Evolutionary conservation across 2,888 invertebrate genomes (phyloP), one percentile per base, ranked within the genome.

Genomic region (Ennomos quercinarius): DNA sequence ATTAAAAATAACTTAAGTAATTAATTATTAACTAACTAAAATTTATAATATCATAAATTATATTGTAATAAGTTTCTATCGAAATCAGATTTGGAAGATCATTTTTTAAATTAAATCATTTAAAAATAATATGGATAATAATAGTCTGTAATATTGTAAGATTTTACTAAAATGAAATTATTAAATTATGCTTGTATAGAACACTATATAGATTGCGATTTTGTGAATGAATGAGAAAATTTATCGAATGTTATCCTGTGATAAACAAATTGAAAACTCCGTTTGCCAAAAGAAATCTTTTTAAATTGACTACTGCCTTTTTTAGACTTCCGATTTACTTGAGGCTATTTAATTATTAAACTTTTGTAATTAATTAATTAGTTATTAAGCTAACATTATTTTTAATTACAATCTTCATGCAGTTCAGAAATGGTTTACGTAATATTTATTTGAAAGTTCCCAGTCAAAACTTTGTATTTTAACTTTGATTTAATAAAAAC

Each of bases 241-340:
- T 47, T 63, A 60, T 44, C 50, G 57, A 61, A 61, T 57, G 57
- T 57, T 64, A 40, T 45, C 43, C 64, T 71, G 67, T 68, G 67
- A 67, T 66, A 67, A 57, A 47, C 44, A 60, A 62, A 64, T 12
- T 37, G 27, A 27, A 27, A 49, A 66, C 61, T 66, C 62, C 10
- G 52, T 59, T 69, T 76, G 81, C 78, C 80, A 80, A 80, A 80
- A 77, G 73, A 63, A 71, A 64, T 45, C 55, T 57, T 60, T 50
- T 64, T 10, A 44, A 37, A 60, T 57, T 49, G 48, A 60, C 54
- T 27, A 27, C 27, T 27, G 42, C 51, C 62, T 54, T 46, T 46
- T 47, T 49, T 51, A 66, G 56, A 67, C 69, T 70, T 67, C 66
- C 65, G 65, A 63, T 67, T 58, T 17, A 46, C 47, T 13, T 47